Base-by-base conservation (phyloP, 2,797 vertebrate genomes). In the Syndactyla subalaris region DNA sequence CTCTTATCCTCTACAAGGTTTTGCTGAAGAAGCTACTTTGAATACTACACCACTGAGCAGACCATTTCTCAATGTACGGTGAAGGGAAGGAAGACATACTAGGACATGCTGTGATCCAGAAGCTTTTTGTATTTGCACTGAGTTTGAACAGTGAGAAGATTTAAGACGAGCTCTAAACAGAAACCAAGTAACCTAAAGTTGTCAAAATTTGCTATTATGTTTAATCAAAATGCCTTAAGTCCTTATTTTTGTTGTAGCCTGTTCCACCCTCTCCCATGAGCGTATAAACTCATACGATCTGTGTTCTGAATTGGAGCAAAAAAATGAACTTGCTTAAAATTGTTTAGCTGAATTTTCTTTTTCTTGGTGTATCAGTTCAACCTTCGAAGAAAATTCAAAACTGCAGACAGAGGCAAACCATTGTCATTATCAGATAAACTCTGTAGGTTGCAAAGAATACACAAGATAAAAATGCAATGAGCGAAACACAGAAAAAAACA, bases 21-120 rank as follows among this genome's bases (percentile, higher is more conserved):
- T 83, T 92, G 71, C 74, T 87, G 71, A 95, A 92, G 38, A 92
- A 90, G 78, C 38, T 85, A 36, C 45, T 95, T 87, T 45, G 36
- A 88, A 70, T 48, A 86, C 62, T 55, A 9, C 4, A 30, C 48
- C 43, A 62, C 70, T 38, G 52, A 84, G 38, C 39, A 89, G 55
- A 55, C 8, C 17, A 39, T 55, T 92, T 92, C 2, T 6, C 9
- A 6, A 22, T 3, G 7, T 6, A 86, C 0, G 0, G 34, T 17
- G 30, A 70, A 66, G 21, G 58, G 48, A 85, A 72, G 30, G 55
- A 74, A 86, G 29, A 73, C 51, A 67, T 24, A 41, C 4, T 43
- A 43, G 18, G 21, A 55, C 30, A 34, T 6, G 26, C 29, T 72
- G 39, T 61, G 24, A 78, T 66, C 15, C 54, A 86, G 49, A 81